Evolutionary conservation across 2,888 invertebrate species (phyloP), one percentile per base, ranked within the genome.

Genomic region (Electrophaes corylata): DNA sequence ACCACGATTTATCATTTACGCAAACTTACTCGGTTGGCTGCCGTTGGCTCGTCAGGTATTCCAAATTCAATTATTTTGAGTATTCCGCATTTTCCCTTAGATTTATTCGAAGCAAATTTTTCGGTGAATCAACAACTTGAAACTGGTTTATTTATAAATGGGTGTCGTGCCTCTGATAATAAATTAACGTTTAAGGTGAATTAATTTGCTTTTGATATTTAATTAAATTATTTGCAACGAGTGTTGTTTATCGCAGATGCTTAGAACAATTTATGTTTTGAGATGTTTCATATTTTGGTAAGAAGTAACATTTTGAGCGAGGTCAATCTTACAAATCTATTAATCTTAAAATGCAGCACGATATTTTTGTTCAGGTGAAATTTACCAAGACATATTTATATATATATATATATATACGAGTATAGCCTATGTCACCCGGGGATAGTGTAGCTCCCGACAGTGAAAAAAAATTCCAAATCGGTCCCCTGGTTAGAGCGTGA

Each of bases 61-160:
- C 72, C 72, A 71, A 75, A 84, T 84, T 78, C 84, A 83, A 84
- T 85, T 83, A 83, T 79, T 77, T 73, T 68, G 64, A 64, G 65
- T 59, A 67, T 69, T 60, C 54, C 62, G 62, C 60, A 56, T 60
- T 53, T 52, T 50, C 56, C 48, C 44, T 49, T 45, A 61, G 47
- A 62, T 62, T 65, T 64, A 58, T 48, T 54, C 44, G 53, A 43
- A 63, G 56, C 55, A 59, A 61, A 64, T 66, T 68, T 68, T 70
- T 69, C 64, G 64, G 64, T 62, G 65, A 67, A 66, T 66, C 66
- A 68, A 70, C 66, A 68, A 61, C 59, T 62, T 67, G 58, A 65
- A 62, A 29, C 26, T 29, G 56, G 53, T 66, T n/a, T 66, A 65
- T 66, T 67, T 66, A 66, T 65, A 64, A 64, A 58, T 60, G 63